Evolutionary conservation across 2,113 vertebrate species (phyloP).

Genomic region (Rhea pennata): DNA sequence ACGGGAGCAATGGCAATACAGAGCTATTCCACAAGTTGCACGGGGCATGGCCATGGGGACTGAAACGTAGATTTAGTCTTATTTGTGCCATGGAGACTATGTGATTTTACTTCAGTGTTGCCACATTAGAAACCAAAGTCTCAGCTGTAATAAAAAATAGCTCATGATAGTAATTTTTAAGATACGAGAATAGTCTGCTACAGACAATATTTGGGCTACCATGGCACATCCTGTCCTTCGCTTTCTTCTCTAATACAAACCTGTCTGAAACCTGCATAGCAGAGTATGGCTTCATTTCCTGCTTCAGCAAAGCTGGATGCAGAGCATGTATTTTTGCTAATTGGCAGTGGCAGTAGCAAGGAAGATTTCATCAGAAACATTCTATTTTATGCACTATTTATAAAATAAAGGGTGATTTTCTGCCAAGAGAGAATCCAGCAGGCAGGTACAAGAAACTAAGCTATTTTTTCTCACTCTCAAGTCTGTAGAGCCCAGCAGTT

Average conservation of each 20-base stretch:
- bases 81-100: not conserved
- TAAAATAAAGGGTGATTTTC: not conserved
- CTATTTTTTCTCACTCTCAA: not conserved
- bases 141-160: not conserved
- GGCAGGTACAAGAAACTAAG: not conserved
- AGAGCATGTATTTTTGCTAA: not conserved
- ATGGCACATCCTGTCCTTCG: accelerated
- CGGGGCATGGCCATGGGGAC: not conserved
- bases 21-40: not conserved
- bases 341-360: not conserved
- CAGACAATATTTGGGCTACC: accelerated
- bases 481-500: not conserved
- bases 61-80: not conserved
- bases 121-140: not conserved
- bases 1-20: accelerated
- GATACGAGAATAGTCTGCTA: not conserved
- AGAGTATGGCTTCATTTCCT: not conserved
- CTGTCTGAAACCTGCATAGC: not conserved
- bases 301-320: not conserved
- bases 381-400: not conserved
- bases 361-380: not conserved
- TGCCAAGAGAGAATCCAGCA: not conserved
- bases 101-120: not conserved
- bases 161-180: not conserved
- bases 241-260: not conserved